Evolutionary conservation across 2,888 invertebrate genomes (phyloP), one percentile per base, ranked within the genome.

Genomic region (Amphipyra berbera): DNA sequence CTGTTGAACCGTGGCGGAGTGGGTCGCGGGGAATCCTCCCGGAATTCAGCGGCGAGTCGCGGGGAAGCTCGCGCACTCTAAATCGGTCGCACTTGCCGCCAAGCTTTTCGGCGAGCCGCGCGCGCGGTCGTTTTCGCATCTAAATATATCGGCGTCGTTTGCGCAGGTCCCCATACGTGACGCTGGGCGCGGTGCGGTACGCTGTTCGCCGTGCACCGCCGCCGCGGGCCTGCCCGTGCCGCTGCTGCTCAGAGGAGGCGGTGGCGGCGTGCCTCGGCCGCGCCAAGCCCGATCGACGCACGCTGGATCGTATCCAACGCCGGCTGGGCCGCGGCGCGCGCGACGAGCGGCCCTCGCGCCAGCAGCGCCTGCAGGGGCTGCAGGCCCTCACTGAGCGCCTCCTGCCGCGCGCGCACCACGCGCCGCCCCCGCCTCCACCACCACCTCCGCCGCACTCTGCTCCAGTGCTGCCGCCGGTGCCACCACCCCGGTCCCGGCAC

Each of bases 241-340:
- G 94, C 90, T 94, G 94, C 92, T 94, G 93, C 94, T 95, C 94
- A 90, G 95, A 94, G 90, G 95, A 94, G 91, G 94, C 92, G 90
- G 89, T 92, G 88, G 93, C 93, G 88, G 94, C 93, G 88, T 94
- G 94, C 91, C 92, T 93, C 85, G 92, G 91, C 88, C 94, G 93
- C 90, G 92, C 91, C 85, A 89, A 90, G 89, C 93, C 93, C 82
- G 94, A 93, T 85, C 91, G 93, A 92, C 96, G 96, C 96, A 97
- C 97, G 90, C 97, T 97, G 96, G 97, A 97, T 95, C 97, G 97
- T 82, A 95, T 97, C 92, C 97, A 97, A 88, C 97, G 96, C 92
- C 97, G 97, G 90, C 96, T 97, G 95, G 97, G 96, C 89, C 92
- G 93, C 89, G 91, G 92, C 88, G 87, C 91, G 85, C 90, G 93